Percentiles rank a stretch among this genome's conserved stretches.
These are phyloP conservation scores for Gasteruption jaculator DNA, from an alignment of 2,888 invertebrate species.

Conservation along the genomic window DNA sequence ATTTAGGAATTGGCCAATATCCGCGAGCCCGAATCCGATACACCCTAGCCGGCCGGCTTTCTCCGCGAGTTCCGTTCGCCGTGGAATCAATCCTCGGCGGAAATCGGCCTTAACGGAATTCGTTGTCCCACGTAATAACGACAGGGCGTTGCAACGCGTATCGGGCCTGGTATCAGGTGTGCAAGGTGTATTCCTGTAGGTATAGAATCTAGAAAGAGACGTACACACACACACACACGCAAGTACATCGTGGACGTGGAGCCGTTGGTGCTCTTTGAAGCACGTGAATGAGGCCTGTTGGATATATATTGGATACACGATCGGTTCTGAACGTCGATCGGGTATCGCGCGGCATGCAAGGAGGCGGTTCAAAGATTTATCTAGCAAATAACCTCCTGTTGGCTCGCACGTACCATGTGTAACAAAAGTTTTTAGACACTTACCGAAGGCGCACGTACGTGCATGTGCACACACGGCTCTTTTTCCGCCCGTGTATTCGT, in stretches of 20 bases:
- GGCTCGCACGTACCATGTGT: slow-evolving; percentile 33
- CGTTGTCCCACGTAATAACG: too few species aligned
- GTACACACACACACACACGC: too few species aligned
- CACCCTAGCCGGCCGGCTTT: too few species aligned
- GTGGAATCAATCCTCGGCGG: too few species aligned
- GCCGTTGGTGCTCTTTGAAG: slow-evolving; percentile 18
- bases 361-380: slow-evolving; percentile 38
- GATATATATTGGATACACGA: slow-evolving; percentile 21
- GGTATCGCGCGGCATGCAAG: slow-evolving; percentile 37
- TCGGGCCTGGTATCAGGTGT: slow-evolving; percentile 26
- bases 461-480: too few species aligned
- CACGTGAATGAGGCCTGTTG: slow-evolving; percentile 30
- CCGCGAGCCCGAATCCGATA: too few species aligned
- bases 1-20: too few species aligned
- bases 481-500: too few species aligned
- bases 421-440: slow-evolving; percentile 27
- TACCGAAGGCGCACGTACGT: too few species aligned
- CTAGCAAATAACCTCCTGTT: slow-evolving; percentile 38
- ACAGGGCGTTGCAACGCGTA: slow-evolving; percentile 12
- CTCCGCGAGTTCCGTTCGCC: too few species aligned
- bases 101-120: too few species aligned
- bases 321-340: slow-evolving; percentile 29
- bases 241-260: slow-evolving; percentile 19
- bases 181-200: slow-evolving; percentile 26
- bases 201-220: too few species aligned